Conservation (phyloP, 2,113 vertebrate genomes). For the Chascanopsetta lugubris region DNA sequence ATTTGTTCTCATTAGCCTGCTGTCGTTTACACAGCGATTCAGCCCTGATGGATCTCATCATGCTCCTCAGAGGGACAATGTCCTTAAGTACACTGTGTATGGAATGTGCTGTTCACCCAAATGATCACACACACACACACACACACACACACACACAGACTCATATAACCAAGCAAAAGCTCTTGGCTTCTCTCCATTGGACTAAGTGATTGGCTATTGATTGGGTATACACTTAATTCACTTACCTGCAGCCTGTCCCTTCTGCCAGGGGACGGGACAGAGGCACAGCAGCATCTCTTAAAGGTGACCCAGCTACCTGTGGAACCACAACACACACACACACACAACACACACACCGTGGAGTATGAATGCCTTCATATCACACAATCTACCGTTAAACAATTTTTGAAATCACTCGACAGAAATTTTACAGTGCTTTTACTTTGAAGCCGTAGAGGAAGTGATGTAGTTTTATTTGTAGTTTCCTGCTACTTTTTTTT, state of each 20-base stretch:
- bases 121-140: slow-evolving; percentile 25
- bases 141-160: neutral
- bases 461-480: no score
- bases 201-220: slow-evolving; percentile 83
- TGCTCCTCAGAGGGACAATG: slow-evolving; percentile 40
- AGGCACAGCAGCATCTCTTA: slow-evolving; percentile 21
- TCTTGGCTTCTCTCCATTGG: slow-evolving; percentile 54
- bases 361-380: no score
- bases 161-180: slow-evolving; percentile 29
- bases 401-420: no score
- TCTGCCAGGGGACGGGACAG: slow-evolving; percentile 50
- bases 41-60: slow-evolving; percentile 61
- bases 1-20: slow-evolving; percentile 61
- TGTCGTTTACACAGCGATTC: slow-evolving; percentile 52
- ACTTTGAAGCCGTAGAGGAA: no score
- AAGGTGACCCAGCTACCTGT: slow-evolving; percentile 71
- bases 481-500: no score
- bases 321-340: neutral
- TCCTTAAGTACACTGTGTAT: slow-evolving; percentile 30
- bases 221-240: slow-evolving; percentile 77
- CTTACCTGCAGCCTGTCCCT: slow-evolving; percentile 68
- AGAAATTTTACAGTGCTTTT: no score
- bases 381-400: no score
- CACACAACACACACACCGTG: no score
- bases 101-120: slow-evolving; percentile 8